These are phyloP conservation scores for Dyspetes luteomarginatus DNA, from an alignment of 2,888 invertebrate species.

Conservation along the genomic window DNA sequence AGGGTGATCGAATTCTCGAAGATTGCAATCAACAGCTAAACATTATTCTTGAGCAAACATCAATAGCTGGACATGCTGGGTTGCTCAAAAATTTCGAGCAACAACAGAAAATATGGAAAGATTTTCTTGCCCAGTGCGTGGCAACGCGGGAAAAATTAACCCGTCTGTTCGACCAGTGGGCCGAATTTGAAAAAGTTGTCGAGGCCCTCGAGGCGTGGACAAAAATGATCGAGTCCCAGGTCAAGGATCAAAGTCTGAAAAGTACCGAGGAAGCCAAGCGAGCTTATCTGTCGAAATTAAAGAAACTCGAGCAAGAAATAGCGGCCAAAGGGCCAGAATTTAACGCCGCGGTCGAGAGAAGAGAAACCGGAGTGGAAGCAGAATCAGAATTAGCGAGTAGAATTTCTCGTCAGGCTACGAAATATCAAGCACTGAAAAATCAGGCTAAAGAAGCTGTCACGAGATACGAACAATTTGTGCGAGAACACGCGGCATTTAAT, in stretches of 20 bases:
- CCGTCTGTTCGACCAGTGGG: conserved; percentile 91
- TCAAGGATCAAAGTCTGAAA: conserved; percentile 95
- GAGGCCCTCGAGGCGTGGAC: conserved; percentile 93
- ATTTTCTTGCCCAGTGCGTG: conserved; percentile 89
- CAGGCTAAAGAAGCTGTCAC: conserved; percentile 92
- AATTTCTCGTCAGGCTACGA: conserved; percentile 91
- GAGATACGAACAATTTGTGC: conserved; percentile 92
- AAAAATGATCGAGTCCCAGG: conserved; percentile 92
- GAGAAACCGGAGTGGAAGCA: conserved; percentile 89
- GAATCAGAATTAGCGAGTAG: conserved; percentile 90
- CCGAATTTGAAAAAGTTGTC: conserved; percentile 90
- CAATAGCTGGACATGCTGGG: conserved; percentile 90
- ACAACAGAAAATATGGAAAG: conserved; percentile 90
- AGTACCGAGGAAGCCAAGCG: conserved; percentile 93
- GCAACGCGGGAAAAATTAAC: conserved; percentile 90
- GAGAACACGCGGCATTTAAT: conserved; percentile 93
- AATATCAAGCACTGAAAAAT: conserved; percentile 93
- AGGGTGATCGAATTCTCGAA: conserved; percentile 89
- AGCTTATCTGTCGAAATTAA: conserved; percentile 90
- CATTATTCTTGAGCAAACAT: conserved; percentile 90
- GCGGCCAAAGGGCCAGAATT: conserved; percentile 88
- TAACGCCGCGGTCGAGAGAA: conserved; percentile 87
- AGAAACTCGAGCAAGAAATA: conserved; percentile 89
- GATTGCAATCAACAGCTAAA: conserved; percentile 89
- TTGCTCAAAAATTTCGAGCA: conserved; percentile 90